These are phyloP conservation scores for Syndactyla subalaris DNA, from an alignment of 2,797 vertebrate species.

Conservation along the genomic window DNA sequence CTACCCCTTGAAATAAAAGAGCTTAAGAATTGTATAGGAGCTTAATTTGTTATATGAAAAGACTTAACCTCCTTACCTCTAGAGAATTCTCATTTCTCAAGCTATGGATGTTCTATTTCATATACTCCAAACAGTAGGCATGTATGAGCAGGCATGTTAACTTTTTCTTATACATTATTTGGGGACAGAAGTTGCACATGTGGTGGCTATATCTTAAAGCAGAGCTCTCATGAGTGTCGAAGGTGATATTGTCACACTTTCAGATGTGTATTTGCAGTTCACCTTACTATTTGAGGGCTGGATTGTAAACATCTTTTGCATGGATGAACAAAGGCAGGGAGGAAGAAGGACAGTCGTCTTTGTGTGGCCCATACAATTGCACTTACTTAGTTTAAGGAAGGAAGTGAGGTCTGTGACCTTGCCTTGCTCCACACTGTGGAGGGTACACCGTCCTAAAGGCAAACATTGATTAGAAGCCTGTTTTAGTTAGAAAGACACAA, in stretches of 20 bases:
- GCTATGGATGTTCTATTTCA: not conserved
- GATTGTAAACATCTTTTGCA: not conserved
- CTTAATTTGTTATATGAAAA: constrained; percentile 18
- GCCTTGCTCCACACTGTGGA: constrained; percentile 26
- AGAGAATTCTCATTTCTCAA: not conserved
- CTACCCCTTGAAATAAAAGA: not conserved
- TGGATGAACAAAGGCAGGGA: not conserved
- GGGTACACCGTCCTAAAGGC: constrained; percentile 32
- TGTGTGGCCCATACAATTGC: constrained; percentile 34
- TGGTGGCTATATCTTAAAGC: not conserved
- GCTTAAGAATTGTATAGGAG: constrained; percentile 2
- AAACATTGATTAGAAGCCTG: constrained; percentile 56
- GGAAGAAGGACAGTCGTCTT: constrained; percentile 9
- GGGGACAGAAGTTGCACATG: not conserved
- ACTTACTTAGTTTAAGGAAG: constrained; percentile 41
- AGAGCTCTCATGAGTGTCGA: not conserved
- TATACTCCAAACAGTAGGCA: not conserved
- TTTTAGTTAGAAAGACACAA: constrained; percentile 33
- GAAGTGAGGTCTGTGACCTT: constrained; percentile 52
- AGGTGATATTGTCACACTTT: not conserved
- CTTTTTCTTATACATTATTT: not conserved
- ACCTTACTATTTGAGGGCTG: not conserved
- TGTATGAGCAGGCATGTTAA: not conserved
- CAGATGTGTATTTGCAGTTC: not conserved
- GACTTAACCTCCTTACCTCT: constrained; percentile 37